Base-by-base conservation (phyloP, 35 echinoderm and acorn worm genomes). In the Stichopus chloronotus region DNA sequence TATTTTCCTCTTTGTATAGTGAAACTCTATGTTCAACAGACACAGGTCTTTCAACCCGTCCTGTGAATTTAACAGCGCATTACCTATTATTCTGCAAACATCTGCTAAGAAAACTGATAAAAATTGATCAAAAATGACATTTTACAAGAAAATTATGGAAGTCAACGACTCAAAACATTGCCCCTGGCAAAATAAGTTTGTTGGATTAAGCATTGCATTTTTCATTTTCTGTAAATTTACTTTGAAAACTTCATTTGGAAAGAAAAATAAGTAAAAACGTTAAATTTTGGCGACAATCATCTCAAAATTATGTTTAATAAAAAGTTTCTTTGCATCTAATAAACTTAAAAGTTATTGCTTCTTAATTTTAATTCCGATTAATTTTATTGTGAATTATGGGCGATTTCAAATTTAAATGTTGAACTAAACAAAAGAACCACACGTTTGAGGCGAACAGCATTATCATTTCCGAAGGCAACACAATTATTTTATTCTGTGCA, bases 221-320 rank as follows among this genome's bases (percentile, higher is more conserved):
- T 65, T 65, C 61, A 65, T 65, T 65, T 65, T 65, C 61, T 19
- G 61, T 65, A 65, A 65, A 65, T 65, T 65, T 65, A 65, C 61
- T 65, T 14, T 19, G 61, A 19, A 74, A 74, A 20, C 11, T 74
- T 16, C 69, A 74, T 74, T 74, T 74, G 69, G 19, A 74, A 74
- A 74, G 22, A 74, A 74, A 74, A 19, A 74, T 74, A 74, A 74
- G 6, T n/a, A 74, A 74, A 43, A 74, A 74, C 69, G 69, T 21
- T 74, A 19, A 74, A 74, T 20, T 21, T 74, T 74, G 69, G 69
- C 14, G 69, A 74, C 69, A 74, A 74, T 74, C 69, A 74, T 74
- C 69, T 74, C 69, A 74, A 74, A 74, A 74, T 74, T 74, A 74
- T 74, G 69, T 74, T 74, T 74, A 7, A 74, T 74, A 74, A 74